phyloP scores from a whole-genome alignment of 2,888 invertebrate genomes.

The Hesperia comma region DNA sequence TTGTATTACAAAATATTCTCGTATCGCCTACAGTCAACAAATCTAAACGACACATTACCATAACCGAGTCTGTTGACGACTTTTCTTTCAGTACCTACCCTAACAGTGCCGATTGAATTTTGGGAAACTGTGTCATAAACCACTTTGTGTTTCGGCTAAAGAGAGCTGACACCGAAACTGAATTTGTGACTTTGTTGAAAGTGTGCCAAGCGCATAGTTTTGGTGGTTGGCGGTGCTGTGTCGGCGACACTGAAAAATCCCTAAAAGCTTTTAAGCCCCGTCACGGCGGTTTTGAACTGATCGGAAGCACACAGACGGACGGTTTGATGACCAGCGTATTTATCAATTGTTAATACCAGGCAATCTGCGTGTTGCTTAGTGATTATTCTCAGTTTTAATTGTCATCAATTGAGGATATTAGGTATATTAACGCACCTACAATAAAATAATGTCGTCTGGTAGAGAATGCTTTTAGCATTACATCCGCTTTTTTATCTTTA shows the following conservation, averaged over 20 bases:
- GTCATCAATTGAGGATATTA: too few relatives aligned
- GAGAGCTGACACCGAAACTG: constrained; percentile 11
- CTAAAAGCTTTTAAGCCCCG: constrained; percentile 68
- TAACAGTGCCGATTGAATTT: background rate
- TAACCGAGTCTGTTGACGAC: too few relatives aligned
- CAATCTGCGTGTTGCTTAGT: too few relatives aligned
- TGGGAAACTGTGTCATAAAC: background rate
- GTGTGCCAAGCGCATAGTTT: constrained; percentile 41
- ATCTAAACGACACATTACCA: too few relatives aligned
- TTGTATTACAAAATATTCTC: too few relatives aligned
- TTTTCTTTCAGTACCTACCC: background rate
- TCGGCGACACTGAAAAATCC: constrained; percentile 58
- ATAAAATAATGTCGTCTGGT: too few relatives aligned
- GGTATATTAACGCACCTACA: too few relatives aligned
- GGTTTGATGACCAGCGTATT: background rate
- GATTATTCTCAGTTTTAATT: too few relatives aligned
- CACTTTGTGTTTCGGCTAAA: constrained; percentile 1
- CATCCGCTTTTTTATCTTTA: too few relatives aligned
- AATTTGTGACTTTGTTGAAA: constrained; percentile 23
- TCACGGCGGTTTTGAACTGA: constrained; percentile 51
- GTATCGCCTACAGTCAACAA: too few relatives aligned
- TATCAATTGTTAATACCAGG: too few relatives aligned
- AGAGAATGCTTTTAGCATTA: too few relatives aligned
- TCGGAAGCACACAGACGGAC: constrained; percentile 41
- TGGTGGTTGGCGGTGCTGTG: constrained; percentile 40